These are phyloP conservation scores for Gambusia affinis DNA, from an alignment of 2,113 vertebrate species.

Conservation along the genomic window DNA sequence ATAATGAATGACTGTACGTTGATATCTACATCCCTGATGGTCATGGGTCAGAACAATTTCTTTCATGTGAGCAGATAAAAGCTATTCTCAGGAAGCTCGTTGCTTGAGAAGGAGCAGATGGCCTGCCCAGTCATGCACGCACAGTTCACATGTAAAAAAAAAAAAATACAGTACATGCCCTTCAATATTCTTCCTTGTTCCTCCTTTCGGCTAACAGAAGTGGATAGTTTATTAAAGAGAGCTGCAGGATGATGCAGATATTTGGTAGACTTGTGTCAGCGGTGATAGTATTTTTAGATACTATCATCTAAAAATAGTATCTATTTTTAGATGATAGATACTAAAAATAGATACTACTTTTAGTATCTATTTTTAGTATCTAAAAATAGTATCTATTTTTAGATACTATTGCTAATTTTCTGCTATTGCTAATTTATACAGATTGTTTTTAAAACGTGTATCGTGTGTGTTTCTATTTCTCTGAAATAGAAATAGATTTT, in stretches of 20 bases:
- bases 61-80: conserved; percentile 57
- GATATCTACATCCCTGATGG: conserved; percentile 12
- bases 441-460: too few relatives aligned
- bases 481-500: too few relatives aligned
- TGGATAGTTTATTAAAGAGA: not conserved
- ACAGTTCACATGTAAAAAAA: conserved; percentile 45
- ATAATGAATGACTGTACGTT: conserved; percentile 4
- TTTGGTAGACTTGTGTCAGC: not conserved
- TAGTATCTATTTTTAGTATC: too few relatives aligned
- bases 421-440: too few relatives aligned
- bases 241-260: conserved; percentile 1
- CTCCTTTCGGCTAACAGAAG: conserved; percentile 8
- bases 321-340: too few relatives aligned
- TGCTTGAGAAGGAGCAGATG: conserved; percentile 73
- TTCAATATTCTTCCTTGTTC: conserved; percentile 27
- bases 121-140: conserved; percentile 56
- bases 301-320: too few relatives aligned
- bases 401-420: too few relatives aligned
- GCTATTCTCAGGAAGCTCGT: conserved; percentile 53
- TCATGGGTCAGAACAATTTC: conserved; percentile 34
- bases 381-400: too few relatives aligned
- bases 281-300: not conserved
- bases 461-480: too few relatives aligned
- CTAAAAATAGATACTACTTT: too few relatives aligned
- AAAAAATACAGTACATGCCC: conserved; percentile 25